phyloP scores from a whole-genome alignment of 2,797 vertebrate genomes.

The Lagodon rhomboides region DNA sequence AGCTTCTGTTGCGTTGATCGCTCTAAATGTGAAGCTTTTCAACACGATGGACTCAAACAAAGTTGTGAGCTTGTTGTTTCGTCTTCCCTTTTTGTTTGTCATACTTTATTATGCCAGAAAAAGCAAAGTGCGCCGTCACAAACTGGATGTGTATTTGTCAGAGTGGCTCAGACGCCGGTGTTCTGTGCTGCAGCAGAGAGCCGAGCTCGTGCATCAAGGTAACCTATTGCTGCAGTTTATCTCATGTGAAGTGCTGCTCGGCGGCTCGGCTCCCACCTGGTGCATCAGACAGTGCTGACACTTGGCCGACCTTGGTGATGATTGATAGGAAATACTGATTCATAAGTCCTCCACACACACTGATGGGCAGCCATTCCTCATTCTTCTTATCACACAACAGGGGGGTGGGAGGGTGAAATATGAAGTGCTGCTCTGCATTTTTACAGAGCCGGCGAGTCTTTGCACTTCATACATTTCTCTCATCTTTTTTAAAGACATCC shows the following conservation, averaged over 20 bases:
- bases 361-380: conserved; percentile 50
- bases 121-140: not conserved
- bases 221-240: conserved; percentile 69
- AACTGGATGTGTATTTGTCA: conserved; percentile 6
- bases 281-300: conserved; percentile 40
- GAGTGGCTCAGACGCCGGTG: conserved; percentile 32
- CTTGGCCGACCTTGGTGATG: conserved; percentile 69
- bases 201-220: conserved; percentile 74
- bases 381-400: conserved; percentile 48
- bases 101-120: not conserved
- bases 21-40: not conserved
- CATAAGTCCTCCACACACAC: conserved; percentile 45
- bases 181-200: conserved; percentile 58
- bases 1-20: not conserved
- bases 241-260: conserved; percentile 43
- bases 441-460: conserved; percentile 1
- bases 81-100: not conserved
- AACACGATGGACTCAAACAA: not conserved
- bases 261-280: conserved; percentile 44
- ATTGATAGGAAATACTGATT: conserved; percentile 71
- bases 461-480: not conserved
- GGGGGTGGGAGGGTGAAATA: conserved; percentile 31
- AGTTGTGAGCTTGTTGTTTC: not conserved
- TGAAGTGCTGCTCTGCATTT: conserved; percentile 27
- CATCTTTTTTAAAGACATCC: not conserved